Conservation (phyloP, 2,888 invertebrate species). For the Scaptomyza parva region DNA sequence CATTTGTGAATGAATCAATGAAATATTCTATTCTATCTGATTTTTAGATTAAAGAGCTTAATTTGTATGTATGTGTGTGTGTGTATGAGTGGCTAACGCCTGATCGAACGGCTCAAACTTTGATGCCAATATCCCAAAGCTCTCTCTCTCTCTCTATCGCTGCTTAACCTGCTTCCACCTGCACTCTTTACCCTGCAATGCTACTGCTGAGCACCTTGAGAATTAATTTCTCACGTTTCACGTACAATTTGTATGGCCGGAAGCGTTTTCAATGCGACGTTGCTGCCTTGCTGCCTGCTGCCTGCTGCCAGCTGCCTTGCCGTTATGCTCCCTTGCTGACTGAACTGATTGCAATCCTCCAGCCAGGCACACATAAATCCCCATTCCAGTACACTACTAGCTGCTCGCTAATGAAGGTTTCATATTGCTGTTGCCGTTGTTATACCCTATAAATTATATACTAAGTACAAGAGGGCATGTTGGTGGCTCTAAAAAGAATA, state of each 20-base stretch:
- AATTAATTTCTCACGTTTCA: constrained; percentile 76
- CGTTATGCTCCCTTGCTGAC: constrained; percentile 6
- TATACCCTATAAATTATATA: constrained; percentile 22
- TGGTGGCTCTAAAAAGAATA: no score
- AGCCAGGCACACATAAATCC: constrained; percentile 14
- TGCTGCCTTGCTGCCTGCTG: constrained; percentile 16
- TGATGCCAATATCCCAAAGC: constrained; percentile 12
- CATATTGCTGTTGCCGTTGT: constrained; percentile 51
- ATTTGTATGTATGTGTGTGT: background rate
- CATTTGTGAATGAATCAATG: no score
- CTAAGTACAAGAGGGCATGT: background rate
- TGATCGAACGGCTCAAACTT: constrained; percentile 12
- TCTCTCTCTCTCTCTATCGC: background rate
- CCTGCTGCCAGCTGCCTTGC: background rate
- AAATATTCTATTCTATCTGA: no score
- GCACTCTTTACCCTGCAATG: background rate
- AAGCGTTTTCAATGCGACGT: constrained; percentile 68
- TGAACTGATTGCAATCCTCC: constrained; percentile 26
- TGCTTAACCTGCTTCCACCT: background rate
- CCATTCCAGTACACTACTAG: constrained; percentile 12
- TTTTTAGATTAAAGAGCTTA: background rate
- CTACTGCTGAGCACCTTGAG: constrained; percentile 54
- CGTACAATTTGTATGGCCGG: constrained; percentile 73
- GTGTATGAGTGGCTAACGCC: constrained; percentile 4
- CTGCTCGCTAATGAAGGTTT: constrained; percentile 70